phyloP scores from a whole-genome alignment of 2,797 vertebrate genomes.

The Neopelma chrysocephalum region DNA sequence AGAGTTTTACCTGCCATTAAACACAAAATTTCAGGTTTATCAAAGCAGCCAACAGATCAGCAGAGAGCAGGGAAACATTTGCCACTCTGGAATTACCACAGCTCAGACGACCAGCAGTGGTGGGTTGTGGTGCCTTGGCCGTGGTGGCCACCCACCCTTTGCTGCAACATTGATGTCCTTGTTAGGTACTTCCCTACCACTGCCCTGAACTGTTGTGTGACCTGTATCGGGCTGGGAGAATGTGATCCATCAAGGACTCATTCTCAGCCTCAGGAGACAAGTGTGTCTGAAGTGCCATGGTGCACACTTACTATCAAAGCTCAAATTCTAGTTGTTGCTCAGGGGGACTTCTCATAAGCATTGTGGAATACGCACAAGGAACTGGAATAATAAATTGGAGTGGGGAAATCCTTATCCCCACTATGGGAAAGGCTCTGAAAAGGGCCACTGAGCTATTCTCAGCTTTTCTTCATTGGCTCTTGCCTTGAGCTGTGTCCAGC shows the following conservation, averaged over 20 bases:
- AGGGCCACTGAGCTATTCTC: background rate
- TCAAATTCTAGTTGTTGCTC: background rate
- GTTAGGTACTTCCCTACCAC: rapidly evolving
- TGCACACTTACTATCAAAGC: background rate
- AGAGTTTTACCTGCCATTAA: background rate
- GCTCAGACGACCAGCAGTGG: background rate
- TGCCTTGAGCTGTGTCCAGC: background rate
- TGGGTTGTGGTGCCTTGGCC: background rate
- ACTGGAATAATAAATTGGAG: rapidly evolving
- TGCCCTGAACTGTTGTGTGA: background rate
- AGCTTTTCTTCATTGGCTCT: background rate
- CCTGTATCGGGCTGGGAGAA: rapidly evolving
- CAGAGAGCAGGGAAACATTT: background rate
- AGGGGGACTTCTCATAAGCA: background rate
- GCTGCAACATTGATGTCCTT: rapidly evolving
- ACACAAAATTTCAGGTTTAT: background rate
- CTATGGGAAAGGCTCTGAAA: background rate
- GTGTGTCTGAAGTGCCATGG: background rate
- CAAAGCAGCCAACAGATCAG: background rate
- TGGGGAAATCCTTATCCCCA: background rate
- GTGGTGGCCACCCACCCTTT: background rate
- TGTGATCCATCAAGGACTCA: background rate
- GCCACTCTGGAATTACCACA: background rate
- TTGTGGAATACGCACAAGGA: background rate
- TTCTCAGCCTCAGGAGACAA: background rate